These are phyloP conservation scores for Simalia tracyae DNA, from an alignment of 2,797 vertebrate species.

Conservation along the genomic window DNA sequence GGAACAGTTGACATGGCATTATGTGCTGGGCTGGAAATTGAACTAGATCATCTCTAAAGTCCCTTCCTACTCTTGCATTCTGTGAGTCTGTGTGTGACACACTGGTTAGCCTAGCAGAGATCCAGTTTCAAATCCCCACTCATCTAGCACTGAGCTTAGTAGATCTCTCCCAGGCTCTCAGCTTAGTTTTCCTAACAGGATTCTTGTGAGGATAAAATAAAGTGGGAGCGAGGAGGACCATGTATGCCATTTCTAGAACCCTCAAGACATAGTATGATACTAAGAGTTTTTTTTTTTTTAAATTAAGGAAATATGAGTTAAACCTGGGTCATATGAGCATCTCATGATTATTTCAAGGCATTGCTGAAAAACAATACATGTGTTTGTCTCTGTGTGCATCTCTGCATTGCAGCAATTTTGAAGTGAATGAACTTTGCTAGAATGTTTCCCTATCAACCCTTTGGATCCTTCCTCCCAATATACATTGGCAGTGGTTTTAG, in stretches of 20 bases:
- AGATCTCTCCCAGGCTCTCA: background rate
- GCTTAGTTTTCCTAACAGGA: background rate
- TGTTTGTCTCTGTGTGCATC: background rate
- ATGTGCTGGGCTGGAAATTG: background rate
- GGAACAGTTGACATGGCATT: background rate
- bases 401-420: conserved; percentile 24
- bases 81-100: background rate
- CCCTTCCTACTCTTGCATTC: background rate
- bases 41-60: background rate
- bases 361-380: background rate
- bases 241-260: background rate
- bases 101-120: background rate
- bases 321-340: background rate
- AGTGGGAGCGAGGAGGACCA: background rate
- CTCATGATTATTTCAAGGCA: background rate
- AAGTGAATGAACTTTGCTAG: conserved; percentile 21
- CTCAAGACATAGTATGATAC: background rate
- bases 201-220: background rate
- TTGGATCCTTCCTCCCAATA: conserved; percentile 14
- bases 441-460: conserved; percentile 9
- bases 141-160: background rate
- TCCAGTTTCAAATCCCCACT: background rate
- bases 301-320: background rate
- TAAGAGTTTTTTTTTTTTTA: background rate
- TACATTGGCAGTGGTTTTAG: conserved; percentile 28